A percentile compares a stretch with the other conserved stretches of the same genome.
phyloP scores from a whole-genome alignment of 2,797 vertebrate species.

The Naso thynnoides region DNA sequence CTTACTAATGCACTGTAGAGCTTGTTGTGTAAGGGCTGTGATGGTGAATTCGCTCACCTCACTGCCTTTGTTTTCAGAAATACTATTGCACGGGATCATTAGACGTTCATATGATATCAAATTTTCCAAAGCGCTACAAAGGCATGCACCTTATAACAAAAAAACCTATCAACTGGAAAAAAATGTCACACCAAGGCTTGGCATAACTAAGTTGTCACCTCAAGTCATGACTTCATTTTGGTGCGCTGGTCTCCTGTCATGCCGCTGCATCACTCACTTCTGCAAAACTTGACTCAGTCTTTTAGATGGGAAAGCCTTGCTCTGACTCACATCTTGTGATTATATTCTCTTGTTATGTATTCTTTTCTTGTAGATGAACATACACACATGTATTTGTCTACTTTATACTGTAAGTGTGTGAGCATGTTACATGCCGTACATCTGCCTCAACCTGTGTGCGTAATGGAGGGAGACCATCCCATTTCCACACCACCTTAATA shows the following conservation, averaged over 20 bases:
- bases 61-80: constrained; percentile 21
- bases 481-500: constrained; percentile 64
- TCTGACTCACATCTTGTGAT: constrained; percentile 53
- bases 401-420: neutral
- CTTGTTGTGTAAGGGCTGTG: constrained; percentile 41
- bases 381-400: neutral
- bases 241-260: constrained; percentile 56
- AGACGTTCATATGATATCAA: constrained; percentile 2
- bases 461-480: constrained; percentile 54
- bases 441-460: constrained; percentile 20
- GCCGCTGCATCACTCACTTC: constrained; percentile 63
- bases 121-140: constrained; percentile 3
- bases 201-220: constrained; percentile 49
- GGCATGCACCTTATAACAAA: constrained; percentile 32
- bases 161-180: constrained; percentile 21
- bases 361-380: neutral
- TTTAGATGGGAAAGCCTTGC: constrained; percentile 41
- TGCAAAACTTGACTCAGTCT: constrained; percentile 57
- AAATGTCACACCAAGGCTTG: constrained; percentile 36
- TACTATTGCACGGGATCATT: constrained; percentile 19
- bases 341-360: constrained; percentile 2
- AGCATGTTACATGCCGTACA: constrained; percentile 4
- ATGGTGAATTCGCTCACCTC: constrained; percentile 31
- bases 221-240: constrained; percentile 56
- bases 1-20: constrained; percentile 41